phyloP scores from a whole-genome alignment of 30 jellyfish, hydroid and myxozoan species.

The Pelagia noctiluca region DNA sequence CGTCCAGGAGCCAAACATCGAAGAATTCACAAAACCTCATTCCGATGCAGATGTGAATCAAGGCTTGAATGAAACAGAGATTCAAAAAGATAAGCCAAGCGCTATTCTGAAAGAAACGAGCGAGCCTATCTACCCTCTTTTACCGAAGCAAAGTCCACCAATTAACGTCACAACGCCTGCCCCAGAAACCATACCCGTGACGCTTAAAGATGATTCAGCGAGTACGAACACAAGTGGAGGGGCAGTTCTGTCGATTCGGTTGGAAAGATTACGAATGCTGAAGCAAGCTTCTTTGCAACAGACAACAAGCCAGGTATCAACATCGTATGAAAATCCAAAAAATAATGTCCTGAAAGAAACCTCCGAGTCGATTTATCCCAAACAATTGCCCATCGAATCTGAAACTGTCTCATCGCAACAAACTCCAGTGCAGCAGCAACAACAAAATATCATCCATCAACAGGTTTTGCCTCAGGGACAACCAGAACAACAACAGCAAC shows the following conservation, averaged over 20 bases:
- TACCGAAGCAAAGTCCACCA: neutral
- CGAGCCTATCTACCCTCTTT: conserved; percentile 42
- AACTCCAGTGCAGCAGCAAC: neutral
- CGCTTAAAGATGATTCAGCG: neutral
- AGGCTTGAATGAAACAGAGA: conserved; percentile 53
- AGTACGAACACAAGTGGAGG: neutral
- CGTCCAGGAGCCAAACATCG: conserved; percentile 22
- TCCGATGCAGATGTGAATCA: conserved; percentile 63
- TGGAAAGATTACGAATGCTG: conserved; percentile 8
- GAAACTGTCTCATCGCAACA: neutral
- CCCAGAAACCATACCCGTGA: neutral
- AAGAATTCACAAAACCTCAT: conserved; percentile 50
- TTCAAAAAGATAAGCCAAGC: neutral
- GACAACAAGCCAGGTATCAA: conserved; percentile 12
- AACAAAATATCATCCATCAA: conserved; percentile 1
- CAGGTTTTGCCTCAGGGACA: neutral
- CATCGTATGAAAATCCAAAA: neutral
- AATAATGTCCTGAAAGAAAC: conserved; percentile 53
- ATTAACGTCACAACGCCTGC: neutral
- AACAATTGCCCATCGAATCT: conserved; percentile 12
- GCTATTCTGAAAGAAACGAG: conserved; percentile 15
- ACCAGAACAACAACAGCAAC: conserved; percentile 20
- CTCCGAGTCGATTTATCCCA: conserved; percentile 37
- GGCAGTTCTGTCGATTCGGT: neutral
- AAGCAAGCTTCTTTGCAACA: conserved; percentile 42